Conservation (phyloP, 2,113 vertebrate genomes). For the Austrofundulus limnaeus region DNA sequence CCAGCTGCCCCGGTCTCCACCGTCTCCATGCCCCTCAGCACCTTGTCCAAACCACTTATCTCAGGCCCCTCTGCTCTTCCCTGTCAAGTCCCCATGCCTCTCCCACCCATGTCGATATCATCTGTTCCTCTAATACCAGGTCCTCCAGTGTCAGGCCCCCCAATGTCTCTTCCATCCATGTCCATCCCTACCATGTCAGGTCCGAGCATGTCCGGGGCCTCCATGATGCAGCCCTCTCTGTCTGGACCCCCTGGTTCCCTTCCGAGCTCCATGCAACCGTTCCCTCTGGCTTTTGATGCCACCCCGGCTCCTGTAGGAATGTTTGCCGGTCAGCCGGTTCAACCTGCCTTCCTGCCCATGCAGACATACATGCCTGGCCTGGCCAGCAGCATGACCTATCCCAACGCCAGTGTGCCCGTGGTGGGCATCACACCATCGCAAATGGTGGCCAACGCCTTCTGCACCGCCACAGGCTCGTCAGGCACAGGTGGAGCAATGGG, state of each 20-base stretch:
- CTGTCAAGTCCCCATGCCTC: slow-evolving; percentile 49
- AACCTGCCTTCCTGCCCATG: slow-evolving; percentile 82
- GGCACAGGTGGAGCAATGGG: slow-evolving; percentile 54
- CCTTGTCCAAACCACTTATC: slow-evolving; percentile 60
- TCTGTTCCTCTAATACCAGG: slow-evolving; percentile 71
- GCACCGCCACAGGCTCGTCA: slow-evolving; percentile 82
- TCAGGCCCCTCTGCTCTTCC: slow-evolving; percentile 44
- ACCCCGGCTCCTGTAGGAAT: slow-evolving; percentile 78
- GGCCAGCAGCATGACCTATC: slow-evolving; percentile 83
- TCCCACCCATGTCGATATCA: slow-evolving; percentile 66
- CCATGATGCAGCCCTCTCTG: slow-evolving; percentile 63
- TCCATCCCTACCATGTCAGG: slow-evolving; percentile 73
- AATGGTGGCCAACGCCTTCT: slow-evolving; percentile 94
- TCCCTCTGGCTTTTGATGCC: slow-evolving; percentile 79
- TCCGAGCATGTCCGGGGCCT: slow-evolving; percentile 70
- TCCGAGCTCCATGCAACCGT: slow-evolving; percentile 81
- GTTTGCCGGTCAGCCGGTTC: slow-evolving; percentile 80
- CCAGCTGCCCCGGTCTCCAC: slow-evolving; percentile 54
- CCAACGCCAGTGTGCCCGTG: slow-evolving; percentile 83
- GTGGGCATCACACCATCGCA: slow-evolving; percentile 93
- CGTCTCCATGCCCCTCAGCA: slow-evolving; percentile 44
- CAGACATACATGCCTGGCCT: slow-evolving; percentile 82
- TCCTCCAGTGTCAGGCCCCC: slow-evolving; percentile 68
- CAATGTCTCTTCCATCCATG: slow-evolving; percentile 75
- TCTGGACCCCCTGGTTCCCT: slow-evolving; percentile 73